Evolutionary conservation across 2,888 invertebrate genomes (phyloP).

Genomic region (Baccha elongata): DNA sequence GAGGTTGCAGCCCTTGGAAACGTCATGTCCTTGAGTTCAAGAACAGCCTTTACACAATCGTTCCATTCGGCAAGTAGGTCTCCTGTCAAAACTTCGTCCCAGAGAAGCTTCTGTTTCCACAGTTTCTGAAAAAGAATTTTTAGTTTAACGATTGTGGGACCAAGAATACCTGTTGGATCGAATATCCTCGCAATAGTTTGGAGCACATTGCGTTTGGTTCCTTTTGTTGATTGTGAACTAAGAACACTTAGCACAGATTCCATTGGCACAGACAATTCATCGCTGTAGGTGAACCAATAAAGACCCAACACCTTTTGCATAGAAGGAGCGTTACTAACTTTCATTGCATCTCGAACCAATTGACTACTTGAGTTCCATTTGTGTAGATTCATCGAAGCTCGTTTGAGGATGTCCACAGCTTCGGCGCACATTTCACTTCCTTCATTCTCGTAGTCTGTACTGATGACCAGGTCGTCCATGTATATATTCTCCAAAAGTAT

Average conservation of each 20-base stretch:
- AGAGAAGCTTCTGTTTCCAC: conserved; percentile 8
- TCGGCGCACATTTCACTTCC: conserved; percentile 1
- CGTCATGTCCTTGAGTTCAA: conserved; percentile 17
- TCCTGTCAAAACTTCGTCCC: too few relatives aligned
- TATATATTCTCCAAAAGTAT: conserved; percentile 15
- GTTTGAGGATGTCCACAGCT: neutral
- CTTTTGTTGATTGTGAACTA: neutral
- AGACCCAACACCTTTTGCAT: neutral
- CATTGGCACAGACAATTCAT: too few relatives aligned
- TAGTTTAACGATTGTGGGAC: neutral
- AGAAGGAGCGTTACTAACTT: neutral
- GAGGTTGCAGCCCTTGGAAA: neutral
- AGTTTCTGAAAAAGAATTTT: too few relatives aligned
- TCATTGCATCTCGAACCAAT: neutral
- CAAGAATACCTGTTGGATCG: conserved; percentile 12
- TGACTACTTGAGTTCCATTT: conserved; percentile 25
- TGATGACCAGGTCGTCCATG: conserved; percentile 22
- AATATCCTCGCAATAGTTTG: conserved; percentile 5
- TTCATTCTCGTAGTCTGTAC: neutral
- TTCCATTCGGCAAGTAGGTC: too few relatives aligned
- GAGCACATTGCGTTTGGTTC: conserved; percentile 12
- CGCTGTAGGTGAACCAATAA: too few relatives aligned
- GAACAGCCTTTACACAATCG: too few relatives aligned
- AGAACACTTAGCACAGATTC: neutral
- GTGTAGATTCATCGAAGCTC: conserved; percentile 13